A percentile compares a stretch with the other conserved stretches of the same genome.
Evolutionary conservation across 1,140 invertebrate genomes (phyloP).

Genomic region (Antheraea pernyi): DNA sequence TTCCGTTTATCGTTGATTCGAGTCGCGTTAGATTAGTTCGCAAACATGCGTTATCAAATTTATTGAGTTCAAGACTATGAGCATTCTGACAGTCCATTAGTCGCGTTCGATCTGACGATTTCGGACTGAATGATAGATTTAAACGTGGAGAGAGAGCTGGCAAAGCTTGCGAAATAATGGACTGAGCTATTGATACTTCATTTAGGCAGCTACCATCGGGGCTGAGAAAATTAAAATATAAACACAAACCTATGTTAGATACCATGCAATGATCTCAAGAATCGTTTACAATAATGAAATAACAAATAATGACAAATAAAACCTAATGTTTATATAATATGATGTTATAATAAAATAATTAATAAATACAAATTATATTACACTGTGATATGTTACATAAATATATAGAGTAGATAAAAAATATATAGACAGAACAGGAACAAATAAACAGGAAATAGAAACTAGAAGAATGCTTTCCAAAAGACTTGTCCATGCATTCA

Average conservation of each 20-base stretch:
- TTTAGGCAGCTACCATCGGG: constrained; percentile 76
- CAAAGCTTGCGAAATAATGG: constrained; percentile 77
- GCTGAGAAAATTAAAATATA: constrained; percentile 52
- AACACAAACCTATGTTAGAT: not conserved
- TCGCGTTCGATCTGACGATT: constrained; percentile 73
- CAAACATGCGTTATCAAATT: constrained; percentile 36
- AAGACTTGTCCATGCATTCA: constrained; percentile 40
- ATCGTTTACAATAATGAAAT: not conserved
- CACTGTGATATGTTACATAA: not conserved
- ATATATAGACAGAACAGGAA: not conserved
- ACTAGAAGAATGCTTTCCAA: constrained; percentile 73
- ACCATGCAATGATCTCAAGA: not conserved
- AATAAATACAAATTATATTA: not conserved
- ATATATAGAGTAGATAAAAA: no score
- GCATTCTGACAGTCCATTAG: constrained; percentile 54
- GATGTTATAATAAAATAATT: not conserved
- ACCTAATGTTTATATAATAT: constrained; percentile 9
- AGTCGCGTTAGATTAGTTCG: constrained; percentile 55
- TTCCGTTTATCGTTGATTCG: constrained; percentile 53
- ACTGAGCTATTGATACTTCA: constrained; percentile 76
- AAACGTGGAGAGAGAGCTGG: constrained; percentile 71
- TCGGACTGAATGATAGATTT: constrained; percentile 68
- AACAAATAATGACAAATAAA: constrained; percentile 4
- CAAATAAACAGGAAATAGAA: not conserved
- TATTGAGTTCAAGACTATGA: constrained; percentile 61